Conservation (phyloP, 2,888 invertebrate genomes). For the Pandemis heparana region DNA sequence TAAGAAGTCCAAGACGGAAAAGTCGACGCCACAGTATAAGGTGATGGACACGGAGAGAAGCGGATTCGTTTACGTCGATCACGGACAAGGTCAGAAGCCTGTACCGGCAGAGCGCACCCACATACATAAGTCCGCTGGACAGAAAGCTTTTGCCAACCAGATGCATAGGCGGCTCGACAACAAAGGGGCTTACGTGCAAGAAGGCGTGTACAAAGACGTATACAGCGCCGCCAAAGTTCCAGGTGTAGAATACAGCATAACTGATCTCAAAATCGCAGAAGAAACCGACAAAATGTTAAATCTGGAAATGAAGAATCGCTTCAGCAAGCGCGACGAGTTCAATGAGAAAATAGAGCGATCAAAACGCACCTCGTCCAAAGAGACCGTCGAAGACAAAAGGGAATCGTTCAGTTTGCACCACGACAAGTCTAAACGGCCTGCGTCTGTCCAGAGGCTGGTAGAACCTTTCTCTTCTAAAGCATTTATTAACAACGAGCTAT, state of each 20-base stretch:
- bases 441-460: conserved; percentile 70
- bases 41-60: conserved; percentile 68
- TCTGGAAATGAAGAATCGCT: conserved; percentile 73
- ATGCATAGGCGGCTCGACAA: conserved; percentile 83
- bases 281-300: conserved; percentile 81
- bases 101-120: conserved; percentile 77
- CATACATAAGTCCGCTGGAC: conserved; percentile 69
- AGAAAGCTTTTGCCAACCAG: conserved; percentile 81
- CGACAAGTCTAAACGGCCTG: conserved; percentile 73
- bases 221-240: conserved; percentile 79
- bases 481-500: conserved; percentile 74
- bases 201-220: conserved; percentile 79
- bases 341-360: conserved; percentile 67
- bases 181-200: conserved; percentile 81
- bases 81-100: conserved; percentile 69
- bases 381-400: conserved; percentile 68
- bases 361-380: conserved; percentile 73
- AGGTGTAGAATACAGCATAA: conserved; percentile 78
- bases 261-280: conserved; percentile 82
- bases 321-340: conserved; percentile 74
- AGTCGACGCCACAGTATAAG: conserved; percentile 69
- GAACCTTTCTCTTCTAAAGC: conserved; percentile 76
- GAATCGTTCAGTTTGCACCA: conserved; percentile 71
- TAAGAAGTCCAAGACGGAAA: conserved; percentile 74
- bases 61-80: conserved; percentile 57